Evolutionary conservation across 2,888 invertebrate genomes (phyloP), one percentile per base, ranked within the genome.

Genomic region (Drosophila tripunctata): DNA sequence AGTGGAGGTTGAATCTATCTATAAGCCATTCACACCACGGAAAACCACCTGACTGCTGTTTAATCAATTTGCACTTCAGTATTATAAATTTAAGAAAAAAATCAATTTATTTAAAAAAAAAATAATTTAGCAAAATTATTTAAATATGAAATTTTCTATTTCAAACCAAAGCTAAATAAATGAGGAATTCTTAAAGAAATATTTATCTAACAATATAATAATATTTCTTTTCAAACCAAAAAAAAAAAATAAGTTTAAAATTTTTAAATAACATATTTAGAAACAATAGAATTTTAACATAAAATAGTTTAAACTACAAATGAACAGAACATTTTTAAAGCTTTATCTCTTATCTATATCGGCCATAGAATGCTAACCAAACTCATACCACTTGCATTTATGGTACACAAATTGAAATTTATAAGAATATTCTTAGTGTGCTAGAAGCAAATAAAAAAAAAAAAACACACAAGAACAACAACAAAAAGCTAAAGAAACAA

Each of bases 401-500:
- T 71, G 61, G 40, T 19, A 57, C 72, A 75, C 80, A 88, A 88
- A 88, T 87, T 87, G 80, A 85, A 89, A 79, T 86, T 85, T 82
- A 87, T 84, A 87, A 89, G 84, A 83, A 80, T 81, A 76, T 79
- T 65, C 69, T 58, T 60, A 58, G 50, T 64, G 68, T 63, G 55
- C 48, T 74, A 55, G 71, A 22, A 19, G 54, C 58, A 52, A 54
- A 61, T 76, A 67, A 72, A 61, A 56, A 38, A 47, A 35, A n/a
- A n/a, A n/a, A n/a, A n/a, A n/a, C n/a, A n/a, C n/a, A n/a, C n/a
- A n/a, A n/a, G n/a, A 75, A 54, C 38, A 64, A 73, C 61, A 73
- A 60, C 56, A 38, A 63, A 41, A 41, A 47, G 33, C 40, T 22
- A 14, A 27, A 56, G 51, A 64, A 81, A 62, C 66, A 52, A 54